phyloP scores from a whole-genome alignment of 2,888 invertebrate species.

The Aphidoletes aphidimyza region DNA sequence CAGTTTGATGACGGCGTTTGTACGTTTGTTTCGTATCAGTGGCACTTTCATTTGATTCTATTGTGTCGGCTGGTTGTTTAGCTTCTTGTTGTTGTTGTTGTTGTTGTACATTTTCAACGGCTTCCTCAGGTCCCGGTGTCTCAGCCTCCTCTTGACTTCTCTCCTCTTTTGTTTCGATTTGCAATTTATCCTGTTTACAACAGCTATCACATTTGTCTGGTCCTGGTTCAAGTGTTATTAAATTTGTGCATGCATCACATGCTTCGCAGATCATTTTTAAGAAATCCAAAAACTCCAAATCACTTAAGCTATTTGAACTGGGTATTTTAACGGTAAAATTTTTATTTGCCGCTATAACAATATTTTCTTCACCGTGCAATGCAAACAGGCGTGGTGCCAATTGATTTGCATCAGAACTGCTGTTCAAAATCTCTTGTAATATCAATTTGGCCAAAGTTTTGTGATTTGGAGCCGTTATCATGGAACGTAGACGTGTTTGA shows the following conservation, averaged over 20 bases:
- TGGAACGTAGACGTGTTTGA: conserved; percentile 66
- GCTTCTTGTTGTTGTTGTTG: neutral
- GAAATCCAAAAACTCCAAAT: conserved; percentile 64
- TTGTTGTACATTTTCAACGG: neutral
- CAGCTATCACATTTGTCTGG: conserved; percentile 67
- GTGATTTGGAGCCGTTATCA: conserved; percentile 68
- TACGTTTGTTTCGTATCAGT: neutral
- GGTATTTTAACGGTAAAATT: conserved; percentile 65
- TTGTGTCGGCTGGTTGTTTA: neutral
- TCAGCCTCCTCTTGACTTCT: neutral
- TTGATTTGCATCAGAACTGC: conserved; percentile 66
- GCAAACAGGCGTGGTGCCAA: conserved; percentile 64
- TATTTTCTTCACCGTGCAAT: conserved; percentile 66
- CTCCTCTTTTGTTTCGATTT: neutral
- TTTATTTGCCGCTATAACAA: conserved; percentile 66
- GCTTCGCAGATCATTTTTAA: conserved; percentile 65
- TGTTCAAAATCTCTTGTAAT: conserved; percentile 66
- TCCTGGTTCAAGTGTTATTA: conserved; percentile 65
- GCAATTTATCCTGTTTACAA: conserved; percentile 55
- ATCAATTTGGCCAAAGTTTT: conserved; percentile 66
- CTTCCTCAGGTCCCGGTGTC: neutral
- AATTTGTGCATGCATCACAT: conserved; percentile 66
- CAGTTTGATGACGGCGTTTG: conserved; percentile 28
- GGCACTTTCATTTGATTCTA: neutral
- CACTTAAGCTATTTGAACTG: conserved; percentile 57